phyloP scores from a whole-genome alignment of 2,888 invertebrate genomes.

The Oeneis ivallda region DNA sequence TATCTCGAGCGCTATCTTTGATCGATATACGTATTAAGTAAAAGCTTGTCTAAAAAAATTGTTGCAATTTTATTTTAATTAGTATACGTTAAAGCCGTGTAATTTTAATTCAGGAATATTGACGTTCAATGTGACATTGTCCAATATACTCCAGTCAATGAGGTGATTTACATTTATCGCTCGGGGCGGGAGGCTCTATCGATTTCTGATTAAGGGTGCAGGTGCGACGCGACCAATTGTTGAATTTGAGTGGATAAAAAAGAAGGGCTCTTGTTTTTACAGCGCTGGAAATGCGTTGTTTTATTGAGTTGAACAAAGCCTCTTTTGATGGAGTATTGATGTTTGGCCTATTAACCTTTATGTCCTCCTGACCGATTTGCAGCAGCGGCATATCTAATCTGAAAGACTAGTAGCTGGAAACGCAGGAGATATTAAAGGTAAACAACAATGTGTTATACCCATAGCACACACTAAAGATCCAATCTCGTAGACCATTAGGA shows the following conservation, averaged over 20 bases:
- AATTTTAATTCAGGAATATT: conserved; percentile 11
- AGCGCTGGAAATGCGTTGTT: too few species aligned
- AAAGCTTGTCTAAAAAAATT: too few species aligned
- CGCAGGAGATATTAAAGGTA: too few species aligned
- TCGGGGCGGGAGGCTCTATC: conserved; percentile 37
- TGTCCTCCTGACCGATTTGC: background rate
- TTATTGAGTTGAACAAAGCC: too few species aligned
- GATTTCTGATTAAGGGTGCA: conserved; percentile 34
- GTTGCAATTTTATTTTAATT: too few species aligned
- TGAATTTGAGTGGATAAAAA: conserved; percentile 26
- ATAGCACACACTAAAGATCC: too few species aligned
- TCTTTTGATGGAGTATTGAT: background rate
- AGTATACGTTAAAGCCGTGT: too few species aligned
- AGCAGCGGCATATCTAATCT: background rate
- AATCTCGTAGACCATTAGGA: too few species aligned
- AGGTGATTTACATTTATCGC: conserved; percentile 73
- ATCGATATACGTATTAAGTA: too few species aligned
- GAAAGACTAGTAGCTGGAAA: too few species aligned
- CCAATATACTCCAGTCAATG: conserved; percentile 63
- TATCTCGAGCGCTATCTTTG: too few species aligned
- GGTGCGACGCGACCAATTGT: conserved; percentile 28
- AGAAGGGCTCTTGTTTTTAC: background rate
- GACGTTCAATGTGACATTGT: conserved; percentile 55
- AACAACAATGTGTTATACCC: too few species aligned
- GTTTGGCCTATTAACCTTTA: background rate